Percentiles rank a stretch among this genome's conserved stretches.
These are phyloP conservation scores for Scrobipalpa costella DNA, from an alignment of 2,888 invertebrate genomes.

Conservation along the genomic window DNA sequence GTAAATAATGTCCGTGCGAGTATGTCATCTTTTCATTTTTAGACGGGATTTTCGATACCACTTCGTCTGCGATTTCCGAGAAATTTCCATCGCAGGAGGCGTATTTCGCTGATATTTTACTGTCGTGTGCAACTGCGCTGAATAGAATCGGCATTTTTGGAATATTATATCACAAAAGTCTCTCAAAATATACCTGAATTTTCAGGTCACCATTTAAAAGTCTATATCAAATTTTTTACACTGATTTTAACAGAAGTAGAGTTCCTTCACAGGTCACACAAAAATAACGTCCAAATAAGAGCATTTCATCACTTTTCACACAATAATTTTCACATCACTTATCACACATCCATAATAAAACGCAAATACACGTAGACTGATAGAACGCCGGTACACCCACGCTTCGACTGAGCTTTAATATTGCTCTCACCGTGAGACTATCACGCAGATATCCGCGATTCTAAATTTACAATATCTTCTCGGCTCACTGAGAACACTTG, in stretches of 20 bases:
- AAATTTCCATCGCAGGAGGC: constrained; percentile 97
- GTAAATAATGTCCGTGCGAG: constrained; percentile 82
- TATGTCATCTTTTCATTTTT: constrained; percentile 94
- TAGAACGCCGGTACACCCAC: constrained; percentile 38
- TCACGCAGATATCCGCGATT: constrained; percentile 51
- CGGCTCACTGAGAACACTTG: constrained; percentile 52
- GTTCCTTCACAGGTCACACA: neutral
- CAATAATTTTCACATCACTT: neutral
- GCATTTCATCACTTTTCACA: neutral
- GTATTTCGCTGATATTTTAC: constrained; percentile 89
- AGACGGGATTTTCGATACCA: constrained; percentile 88
- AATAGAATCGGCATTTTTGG: constrained; percentile 93
- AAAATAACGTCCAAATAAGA: neutral
- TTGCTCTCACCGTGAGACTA: constrained; percentile 43
- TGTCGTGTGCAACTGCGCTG: constrained; percentile 91
- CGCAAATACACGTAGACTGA: constrained; percentile 40
- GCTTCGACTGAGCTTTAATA: constrained; percentile 40
- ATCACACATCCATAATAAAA: constrained; percentile 25
- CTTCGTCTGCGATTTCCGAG: constrained; percentile 93
- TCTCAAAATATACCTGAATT: neutral
- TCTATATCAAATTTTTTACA: neutral
- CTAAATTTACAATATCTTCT: constrained; percentile 57
- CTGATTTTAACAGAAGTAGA: neutral
- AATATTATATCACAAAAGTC: neutral
- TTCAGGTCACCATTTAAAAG: constrained; percentile 15